Percentiles rank a stretch among this genome's conserved stretches.
Conservation (phyloP, 1,140 invertebrate genomes). For the Delia radicum region DNA sequence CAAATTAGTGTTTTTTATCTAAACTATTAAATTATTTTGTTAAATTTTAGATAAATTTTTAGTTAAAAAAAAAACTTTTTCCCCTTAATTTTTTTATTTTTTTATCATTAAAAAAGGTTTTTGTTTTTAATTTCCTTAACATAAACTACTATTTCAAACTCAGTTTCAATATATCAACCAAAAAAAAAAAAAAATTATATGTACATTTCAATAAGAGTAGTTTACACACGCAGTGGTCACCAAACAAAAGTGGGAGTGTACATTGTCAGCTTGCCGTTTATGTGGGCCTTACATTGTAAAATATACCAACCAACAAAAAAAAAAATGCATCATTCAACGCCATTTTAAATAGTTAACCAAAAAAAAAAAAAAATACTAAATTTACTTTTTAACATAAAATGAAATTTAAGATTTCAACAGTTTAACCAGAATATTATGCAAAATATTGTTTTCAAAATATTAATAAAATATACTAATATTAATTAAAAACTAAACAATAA, state of each 20-base stretch:
- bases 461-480: no score
- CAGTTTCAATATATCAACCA: conserved; percentile 31
- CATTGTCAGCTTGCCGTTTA: conserved; percentile 66
- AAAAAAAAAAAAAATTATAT: conserved; percentile 30
- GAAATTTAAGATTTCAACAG: no score
- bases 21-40: neutral
- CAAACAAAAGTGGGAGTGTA: conserved; percentile 58
- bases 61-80: neutral
- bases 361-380: no score
- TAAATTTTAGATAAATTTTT: neutral
- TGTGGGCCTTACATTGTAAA: conserved; percentile 62
- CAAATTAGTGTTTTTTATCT: neutral
- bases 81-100: neutral
- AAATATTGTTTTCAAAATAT: conserved; percentile 46
- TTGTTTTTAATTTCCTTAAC: no score
- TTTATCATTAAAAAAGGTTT: conserved; percentile 29
- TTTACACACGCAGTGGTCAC: conserved; percentile 57
- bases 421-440: conserved; percentile 52
- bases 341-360: neutral
- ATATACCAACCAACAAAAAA: neutral
- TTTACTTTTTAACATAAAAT: no score
- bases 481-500: no score
- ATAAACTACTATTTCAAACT: conserved; percentile 30
- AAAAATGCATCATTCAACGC: neutral
- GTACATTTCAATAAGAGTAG: conserved; percentile 56